Percentiles rank a stretch among this genome's conserved stretches.
These are phyloP conservation scores for Oophaga pumilio DNA, from an alignment of 2,113 vertebrate species.

Conservation along the genomic window DNA sequence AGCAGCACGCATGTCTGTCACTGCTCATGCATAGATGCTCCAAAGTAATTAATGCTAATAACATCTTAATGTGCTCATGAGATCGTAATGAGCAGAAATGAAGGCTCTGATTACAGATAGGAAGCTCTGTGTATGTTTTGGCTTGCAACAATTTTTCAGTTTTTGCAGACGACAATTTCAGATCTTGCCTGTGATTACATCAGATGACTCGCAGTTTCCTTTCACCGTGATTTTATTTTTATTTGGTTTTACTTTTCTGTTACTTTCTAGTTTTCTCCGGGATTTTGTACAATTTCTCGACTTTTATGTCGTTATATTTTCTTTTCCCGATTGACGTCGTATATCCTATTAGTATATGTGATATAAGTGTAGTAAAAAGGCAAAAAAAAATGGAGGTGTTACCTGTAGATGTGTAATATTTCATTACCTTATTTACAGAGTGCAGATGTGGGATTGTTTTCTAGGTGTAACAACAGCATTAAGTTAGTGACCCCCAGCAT, in stretches of 20 bases:
- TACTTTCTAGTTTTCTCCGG: not conserved
- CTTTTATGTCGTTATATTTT: not conserved
- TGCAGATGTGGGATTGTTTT: too few species aligned
- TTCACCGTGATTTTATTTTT: constrained; percentile 66
- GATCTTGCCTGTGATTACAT: constrained; percentile 84
- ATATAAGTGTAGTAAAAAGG: too few species aligned
- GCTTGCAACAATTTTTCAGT: constrained; percentile 81
- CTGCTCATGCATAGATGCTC: constrained; percentile 82
- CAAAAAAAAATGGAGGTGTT: too few species aligned
- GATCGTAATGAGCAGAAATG: constrained; percentile 88
- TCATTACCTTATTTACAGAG: too few species aligned
- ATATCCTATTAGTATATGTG: too few species aligned
- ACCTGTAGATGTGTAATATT: too few species aligned
- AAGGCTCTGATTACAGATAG: constrained; percentile 88
- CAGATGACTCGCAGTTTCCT: constrained; percentile 78
- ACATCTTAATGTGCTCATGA: constrained; percentile 88
- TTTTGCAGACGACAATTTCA: constrained; percentile 84
- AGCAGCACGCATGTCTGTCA: constrained; percentile 71
- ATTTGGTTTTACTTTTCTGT: not conserved
- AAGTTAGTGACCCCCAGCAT: not conserved
- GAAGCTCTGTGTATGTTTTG: constrained; percentile 84
- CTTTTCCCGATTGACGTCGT: too few species aligned
- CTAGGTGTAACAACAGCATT: not conserved
- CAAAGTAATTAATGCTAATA: constrained; percentile 89
- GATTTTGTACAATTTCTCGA: not conserved